Percentiles rank a stretch among this genome's conserved stretches.
phyloP scores from a whole-genome alignment of 2,888 invertebrate genomes.

The Nemotelus pantherinus region DNA sequence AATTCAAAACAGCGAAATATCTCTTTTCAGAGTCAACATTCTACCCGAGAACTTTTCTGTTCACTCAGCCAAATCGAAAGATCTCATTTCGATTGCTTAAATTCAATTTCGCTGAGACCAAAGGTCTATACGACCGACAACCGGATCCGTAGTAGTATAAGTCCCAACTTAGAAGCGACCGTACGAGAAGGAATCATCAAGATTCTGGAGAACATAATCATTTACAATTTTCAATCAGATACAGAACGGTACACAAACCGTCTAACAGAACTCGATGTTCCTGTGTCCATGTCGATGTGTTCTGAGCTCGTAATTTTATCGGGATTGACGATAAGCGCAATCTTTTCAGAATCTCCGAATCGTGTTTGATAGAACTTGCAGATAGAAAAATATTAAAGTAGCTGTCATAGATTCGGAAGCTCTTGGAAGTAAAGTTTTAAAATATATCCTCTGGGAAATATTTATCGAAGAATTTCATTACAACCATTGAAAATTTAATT shows the following conservation, averaged over 20 bases:
- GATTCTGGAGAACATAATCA: constrained; percentile 48
- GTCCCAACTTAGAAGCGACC: not conserved
- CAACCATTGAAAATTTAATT: too few species aligned
- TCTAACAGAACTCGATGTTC: not conserved
- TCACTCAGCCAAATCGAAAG: constrained; percentile 52
- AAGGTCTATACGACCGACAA: constrained; percentile 27
- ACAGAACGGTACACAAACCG: constrained; percentile 9
- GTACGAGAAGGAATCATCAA: constrained; percentile 12
- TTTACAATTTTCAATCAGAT: constrained; percentile 51
- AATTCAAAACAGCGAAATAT: not conserved
- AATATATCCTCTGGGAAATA: too few species aligned
- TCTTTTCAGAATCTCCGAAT: too few species aligned
- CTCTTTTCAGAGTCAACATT: constrained; percentile 41
- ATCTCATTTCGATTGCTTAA: constrained; percentile 52
- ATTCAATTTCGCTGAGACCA: constrained; percentile 49
- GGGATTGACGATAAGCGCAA: too few species aligned
- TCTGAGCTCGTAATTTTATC: too few species aligned
- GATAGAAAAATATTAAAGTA: too few species aligned
- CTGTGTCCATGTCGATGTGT: too few species aligned
- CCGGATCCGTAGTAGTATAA: constrained; percentile 3
- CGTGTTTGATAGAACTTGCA: too few species aligned
- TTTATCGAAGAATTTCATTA: too few species aligned
- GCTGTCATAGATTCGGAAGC: too few species aligned
- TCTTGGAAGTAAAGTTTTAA: too few species aligned
- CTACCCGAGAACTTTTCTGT: constrained; percentile 50